Conservation (phyloP, 2,113 vertebrate species). For the Chlorodrepanis virens region DNA sequence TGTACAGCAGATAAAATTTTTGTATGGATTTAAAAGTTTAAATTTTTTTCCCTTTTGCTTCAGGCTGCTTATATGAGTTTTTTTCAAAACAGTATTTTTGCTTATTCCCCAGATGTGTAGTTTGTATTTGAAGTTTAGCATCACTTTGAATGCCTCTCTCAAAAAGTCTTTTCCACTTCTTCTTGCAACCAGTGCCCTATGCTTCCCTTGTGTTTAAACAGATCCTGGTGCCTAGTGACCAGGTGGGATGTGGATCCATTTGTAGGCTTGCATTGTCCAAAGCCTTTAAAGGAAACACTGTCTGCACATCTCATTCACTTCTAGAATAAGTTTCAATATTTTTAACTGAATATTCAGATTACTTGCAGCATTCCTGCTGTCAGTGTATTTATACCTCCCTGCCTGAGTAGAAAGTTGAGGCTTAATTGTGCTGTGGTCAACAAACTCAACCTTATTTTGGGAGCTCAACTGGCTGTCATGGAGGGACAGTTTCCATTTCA, state of each 20-base stretch:
- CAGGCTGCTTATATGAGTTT: not conserved
- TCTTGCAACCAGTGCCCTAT: not conserved
- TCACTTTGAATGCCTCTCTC: not conserved
- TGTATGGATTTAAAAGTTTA: not conserved
- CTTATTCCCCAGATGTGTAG: not conserved
- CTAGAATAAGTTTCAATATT: not conserved
- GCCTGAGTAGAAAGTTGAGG: not conserved
- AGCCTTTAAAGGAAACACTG: not conserved
- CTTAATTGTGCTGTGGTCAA: not conserved
- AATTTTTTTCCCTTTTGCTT: not conserved
- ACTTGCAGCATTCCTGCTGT: not conserved
- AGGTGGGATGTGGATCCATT: not conserved
- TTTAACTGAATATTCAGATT: not conserved
- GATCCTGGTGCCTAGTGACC: not conserved
- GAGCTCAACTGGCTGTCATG: not conserved
- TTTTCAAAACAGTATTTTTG: not conserved
- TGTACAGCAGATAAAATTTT: not conserved
- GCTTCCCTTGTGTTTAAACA: not conserved
- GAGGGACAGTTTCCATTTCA: conserved; percentile 8
- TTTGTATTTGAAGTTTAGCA: not conserved
- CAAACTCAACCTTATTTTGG: conserved; percentile 16
- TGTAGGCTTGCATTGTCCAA: not conserved
- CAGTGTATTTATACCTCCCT: not conserved
- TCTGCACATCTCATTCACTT: not conserved
- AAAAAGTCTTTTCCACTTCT: not conserved